Evolutionary conservation across 2,888 invertebrate species (phyloP), one percentile per base, ranked within the genome.

Genomic region (Orchesellides sinensis): DNA sequence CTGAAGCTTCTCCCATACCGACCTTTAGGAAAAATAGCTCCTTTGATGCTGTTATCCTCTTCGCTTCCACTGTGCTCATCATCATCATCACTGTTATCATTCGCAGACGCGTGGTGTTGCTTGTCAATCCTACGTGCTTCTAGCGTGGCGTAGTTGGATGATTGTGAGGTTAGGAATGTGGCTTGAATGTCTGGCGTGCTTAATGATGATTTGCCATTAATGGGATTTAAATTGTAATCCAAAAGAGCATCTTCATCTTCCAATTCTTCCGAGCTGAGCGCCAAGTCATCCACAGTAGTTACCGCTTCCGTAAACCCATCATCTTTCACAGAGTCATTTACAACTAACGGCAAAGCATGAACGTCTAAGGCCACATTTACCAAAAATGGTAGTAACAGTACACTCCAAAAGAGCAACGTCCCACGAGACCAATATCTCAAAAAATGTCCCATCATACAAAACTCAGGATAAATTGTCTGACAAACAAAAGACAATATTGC

Each of bases 381-480:
- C n/a, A 81, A 40, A 8, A 75, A 14, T 23, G 59, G 54, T 47
- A 72, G 19, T 27, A 80, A 12, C 56, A 72, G 35, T 35, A 70
- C 40, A 75, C 75, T 69, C 82, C 63, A 69, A n/a, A 75, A 12
- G 52, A 68, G 54, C 14, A 82, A 45, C 40, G 63, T 65, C 52
- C 75, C 74, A 63, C 74, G 69, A 47, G 63, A 29, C 29, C 19
- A 35, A 19, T 12, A 40, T 32, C 21, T 52, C 14, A 19, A n/a
- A 21, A 32, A 49, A n/a, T 82, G 74, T 82, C 75, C 82, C 82
- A 82, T 82, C 25, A 82, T 81, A 81, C 56, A 73, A 56, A 56
- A 52, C n/a, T 25, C 5, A 23, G 49, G 12, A n/a, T 2, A 49
- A n/a, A 10, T 32, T 8, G 40, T 40, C n/a, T 8, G 40, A 10